Percentiles rank a stretch among this genome's conserved stretches.
Evolutionary conservation across 2,888 invertebrate species (phyloP).

Genomic region (Acanthosoma haemorrhoidale): DNA sequence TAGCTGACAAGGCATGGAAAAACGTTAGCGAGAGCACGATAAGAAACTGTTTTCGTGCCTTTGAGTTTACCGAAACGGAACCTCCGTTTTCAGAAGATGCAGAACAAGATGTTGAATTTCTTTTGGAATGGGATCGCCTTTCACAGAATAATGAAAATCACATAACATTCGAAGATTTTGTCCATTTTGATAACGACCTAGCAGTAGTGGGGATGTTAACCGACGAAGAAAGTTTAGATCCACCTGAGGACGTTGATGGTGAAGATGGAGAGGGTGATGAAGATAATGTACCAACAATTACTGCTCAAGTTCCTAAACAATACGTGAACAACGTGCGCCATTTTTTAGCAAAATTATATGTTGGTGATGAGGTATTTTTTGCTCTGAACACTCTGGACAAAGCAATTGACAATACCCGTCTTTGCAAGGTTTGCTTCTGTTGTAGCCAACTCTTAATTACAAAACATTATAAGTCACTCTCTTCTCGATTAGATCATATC

Average conservation of each 20-base stretch:
- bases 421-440: background rate
- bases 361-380: background rate
- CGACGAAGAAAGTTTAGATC: background rate
- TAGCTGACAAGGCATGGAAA: constrained; percentile 8
- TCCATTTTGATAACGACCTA: too few species aligned
- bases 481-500: too few species aligned
- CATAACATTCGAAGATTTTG: background rate
- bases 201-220: too few species aligned
- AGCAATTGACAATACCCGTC: background rate
- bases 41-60: too few species aligned
- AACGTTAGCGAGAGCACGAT: too few species aligned
- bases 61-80: too few species aligned
- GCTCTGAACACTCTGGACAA: background rate
- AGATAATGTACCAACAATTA: too few species aligned
- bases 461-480: too few species aligned
- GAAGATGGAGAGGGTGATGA: constrained; percentile 4
- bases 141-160: background rate
- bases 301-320: too few species aligned
- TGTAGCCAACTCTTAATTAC: too few species aligned
- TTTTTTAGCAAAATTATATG: background rate
- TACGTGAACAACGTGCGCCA: too few species aligned
- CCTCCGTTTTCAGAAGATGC: too few species aligned
- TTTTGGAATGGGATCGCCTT: background rate
- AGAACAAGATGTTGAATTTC: background rate
- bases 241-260: background rate